Percentiles rank a stretch among this genome's conserved stretches.
Evolutionary conservation across 1,140 invertebrate genomes (phyloP).

Genomic region (Apis dorsata): DNA sequence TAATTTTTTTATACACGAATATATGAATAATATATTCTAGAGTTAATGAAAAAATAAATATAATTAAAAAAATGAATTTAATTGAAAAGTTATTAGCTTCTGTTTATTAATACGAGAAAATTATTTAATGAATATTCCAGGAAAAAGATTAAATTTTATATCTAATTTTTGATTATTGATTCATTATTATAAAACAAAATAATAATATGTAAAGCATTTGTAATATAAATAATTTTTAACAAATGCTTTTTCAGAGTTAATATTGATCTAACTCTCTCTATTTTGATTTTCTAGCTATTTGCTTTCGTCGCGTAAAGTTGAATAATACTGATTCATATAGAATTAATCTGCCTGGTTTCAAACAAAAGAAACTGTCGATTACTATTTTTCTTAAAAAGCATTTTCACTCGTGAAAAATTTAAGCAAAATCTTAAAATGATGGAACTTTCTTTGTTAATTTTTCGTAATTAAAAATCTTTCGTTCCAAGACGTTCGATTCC

Average conservation of each 20-base stretch:
- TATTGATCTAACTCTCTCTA: background rate
- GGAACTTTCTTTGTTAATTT: background rate
- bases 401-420: background rate
- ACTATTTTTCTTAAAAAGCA: background rate
- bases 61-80: no score
- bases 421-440: background rate
- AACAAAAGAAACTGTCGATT: background rate
- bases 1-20: no score
- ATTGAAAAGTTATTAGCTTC: no score
- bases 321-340: slow-evolving; percentile 64
- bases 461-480: background rate
- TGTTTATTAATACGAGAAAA: no score
- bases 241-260: background rate
- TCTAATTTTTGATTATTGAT: no score
- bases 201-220: no score
- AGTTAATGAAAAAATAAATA: no score
- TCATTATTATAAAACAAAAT: no score
- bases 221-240: background rate
- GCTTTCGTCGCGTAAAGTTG: slow-evolving; percentile 43
- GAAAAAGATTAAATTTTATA: no score
- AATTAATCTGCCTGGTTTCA: slow-evolving; percentile 66
- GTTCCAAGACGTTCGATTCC: background rate
- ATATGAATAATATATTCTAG: no score
- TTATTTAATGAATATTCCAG: no score
- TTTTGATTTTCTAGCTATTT: background rate